Base-by-base conservation (phyloP, 2,888 invertebrate genomes). In the Sesia bembeciformis region DNA sequence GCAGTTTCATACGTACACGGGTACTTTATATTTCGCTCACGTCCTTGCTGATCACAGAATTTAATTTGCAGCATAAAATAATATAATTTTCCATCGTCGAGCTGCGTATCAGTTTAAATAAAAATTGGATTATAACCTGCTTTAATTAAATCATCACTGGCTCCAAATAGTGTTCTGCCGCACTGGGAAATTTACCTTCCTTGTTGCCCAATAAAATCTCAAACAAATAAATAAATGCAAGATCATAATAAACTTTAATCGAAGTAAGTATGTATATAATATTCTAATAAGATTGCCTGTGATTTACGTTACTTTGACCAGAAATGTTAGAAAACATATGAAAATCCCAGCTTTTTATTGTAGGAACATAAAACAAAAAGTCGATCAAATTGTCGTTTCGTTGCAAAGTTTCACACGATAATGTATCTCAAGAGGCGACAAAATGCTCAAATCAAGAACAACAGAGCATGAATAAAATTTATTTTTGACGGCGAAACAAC, bases 11-110 rank as follows among this genome's bases (percentile, higher is more conserved):
- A 23, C 23, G 23, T 23, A 5, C 46, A 39, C 50, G 6, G 40
- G 54, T 54, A 54, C 40, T 49, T 50, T 50, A 40, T 46, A 51
- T 54, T 54, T 53, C 58, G 64, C 67, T 77, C 80, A 80, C 79
- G 78, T 78, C 59, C 64, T 54, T 58, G 57, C 67, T 74, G 78
- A 79, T 78, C 77, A 69, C 70, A 62, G 62, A 76, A 81, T 76
- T 64, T 74, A 75, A 81, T 81, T 80, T 77, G 66, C 67, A 68
- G 72, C 68, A 57, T 73, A 78, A 81, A 81, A 79, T 81, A 80
- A 80, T 78, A 74, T 72, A 76, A 78, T 78, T 79, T 76, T 72
- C 71, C 72, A 67, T 72, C 68, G 68, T 63, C 71, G 71, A 72
- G 67, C 67, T 62, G n/a, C 56, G 72, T 79, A 78, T 81, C 78